Evolutionary conservation across 2,797 vertebrate species (phyloP), one percentile per base, ranked within the genome.

Genomic region (Falco cherrug): DNA sequence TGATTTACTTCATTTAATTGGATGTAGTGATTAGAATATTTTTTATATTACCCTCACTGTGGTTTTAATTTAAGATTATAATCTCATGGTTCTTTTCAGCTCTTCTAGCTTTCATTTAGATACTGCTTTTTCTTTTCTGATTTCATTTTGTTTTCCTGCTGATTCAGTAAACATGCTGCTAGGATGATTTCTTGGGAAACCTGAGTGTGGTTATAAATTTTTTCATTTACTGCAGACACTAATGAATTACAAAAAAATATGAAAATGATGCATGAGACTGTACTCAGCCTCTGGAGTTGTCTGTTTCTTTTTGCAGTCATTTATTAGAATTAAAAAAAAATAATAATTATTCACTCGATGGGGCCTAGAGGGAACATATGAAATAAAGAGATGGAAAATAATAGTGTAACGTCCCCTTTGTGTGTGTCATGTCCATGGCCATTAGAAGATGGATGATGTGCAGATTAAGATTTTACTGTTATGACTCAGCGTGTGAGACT

Each of bases 41-140:
- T 96, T 97, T 96, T 96, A 84, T 93, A 96, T 93, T 93, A 82
- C 83, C 84, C 90, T 95, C 41, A 19, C 84, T 84, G 93, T 0
- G 3, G 76, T 87, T 96, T 96, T 97, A 96, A 94, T 94, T 97
- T 97, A 95, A 95, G 94, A 96, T 96, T 94, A 95, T 95, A 97
- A 96, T 96, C 94, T 93, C 80, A 4, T 12, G 54, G 78, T 84
- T 77, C 83, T 92, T 95, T 85, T 88, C 73, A 89, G 63, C 57
- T 92, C 83, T 89, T 90, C 85, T 74, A 37, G 84, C 92, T 93
- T 95, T 94, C 79, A 70, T 91, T 94, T 89, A 61, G 86, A 39
- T 24, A 13, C 57, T 67, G 60, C 51, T 67, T 90, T 57, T 76
- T 84, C 69, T 96, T 78, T 90, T 77, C 82, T 86, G 90, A 90